These are phyloP conservation scores for Papilio polytes DNA, from an alignment of 1,140 invertebrate species.

Conservation along the genomic window DNA sequence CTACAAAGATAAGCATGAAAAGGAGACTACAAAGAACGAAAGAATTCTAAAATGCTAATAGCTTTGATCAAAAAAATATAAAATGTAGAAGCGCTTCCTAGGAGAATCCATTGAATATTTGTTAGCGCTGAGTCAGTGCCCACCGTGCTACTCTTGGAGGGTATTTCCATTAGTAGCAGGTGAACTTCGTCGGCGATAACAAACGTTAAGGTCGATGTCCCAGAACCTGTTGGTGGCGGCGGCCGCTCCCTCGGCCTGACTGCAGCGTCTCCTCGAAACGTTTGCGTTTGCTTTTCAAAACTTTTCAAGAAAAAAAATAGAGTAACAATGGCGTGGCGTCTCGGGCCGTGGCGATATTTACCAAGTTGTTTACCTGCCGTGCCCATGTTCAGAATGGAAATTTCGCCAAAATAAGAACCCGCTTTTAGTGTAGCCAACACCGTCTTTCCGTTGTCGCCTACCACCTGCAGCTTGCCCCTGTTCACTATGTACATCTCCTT, in stretches of 20 bases:
- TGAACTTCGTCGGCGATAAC: slow-evolving; percentile 50
- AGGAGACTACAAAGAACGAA: slow-evolving; percentile 52
- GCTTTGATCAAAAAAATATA: slow-evolving; percentile 53
- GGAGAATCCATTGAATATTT: slow-evolving; percentile 52
- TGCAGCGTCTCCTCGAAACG: slow-evolving; percentile 82
- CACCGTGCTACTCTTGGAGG: slow-evolving; percentile 40
- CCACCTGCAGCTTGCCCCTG: slow-evolving; percentile 97
- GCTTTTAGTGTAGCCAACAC: slow-evolving; percentile 98
- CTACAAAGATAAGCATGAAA: slow-evolving; percentile 33
- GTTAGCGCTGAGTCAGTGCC: slow-evolving; percentile 54
- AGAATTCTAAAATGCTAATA: slow-evolving; percentile 58
- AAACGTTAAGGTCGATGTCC: slow-evolving; percentile 69
- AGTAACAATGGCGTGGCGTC: slow-evolving; percentile 83
- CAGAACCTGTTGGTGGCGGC: slow-evolving; percentile 77
- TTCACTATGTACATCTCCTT: slow-evolving; percentile 99
- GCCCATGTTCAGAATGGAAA: slow-evolving; percentile 99
- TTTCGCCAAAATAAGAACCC: slow-evolving; percentile 99
- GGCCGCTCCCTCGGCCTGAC: slow-evolving; percentile 82
- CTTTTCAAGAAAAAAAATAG: slow-evolving; percentile 71
- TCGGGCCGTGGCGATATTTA: slow-evolving; percentile 90
- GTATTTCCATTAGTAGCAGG: neutral
- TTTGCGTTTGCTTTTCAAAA: slow-evolving; percentile 79
- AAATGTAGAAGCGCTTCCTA: slow-evolving; percentile 67
- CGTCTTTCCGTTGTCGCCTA: slow-evolving; percentile 98
- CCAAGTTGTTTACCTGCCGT: slow-evolving; percentile 98